Conservation (phyloP, 2,797 vertebrate species). For the Sebastes melanostomus region DNA sequence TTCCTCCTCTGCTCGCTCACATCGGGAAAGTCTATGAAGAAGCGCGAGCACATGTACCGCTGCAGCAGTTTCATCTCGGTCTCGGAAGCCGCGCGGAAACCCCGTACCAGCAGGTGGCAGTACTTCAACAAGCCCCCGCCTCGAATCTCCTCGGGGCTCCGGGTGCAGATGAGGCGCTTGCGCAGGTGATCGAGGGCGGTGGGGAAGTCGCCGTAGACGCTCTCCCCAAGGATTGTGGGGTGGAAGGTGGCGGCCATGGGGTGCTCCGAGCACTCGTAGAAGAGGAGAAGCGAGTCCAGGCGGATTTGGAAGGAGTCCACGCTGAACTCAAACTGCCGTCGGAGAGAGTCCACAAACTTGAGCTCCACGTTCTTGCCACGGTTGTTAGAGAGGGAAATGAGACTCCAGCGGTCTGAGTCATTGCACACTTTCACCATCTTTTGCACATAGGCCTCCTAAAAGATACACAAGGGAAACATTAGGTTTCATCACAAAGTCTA, state of each 20-base stretch:
- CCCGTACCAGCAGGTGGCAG: slow-evolving; percentile 97
- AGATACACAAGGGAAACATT: slow-evolving; percentile 46
- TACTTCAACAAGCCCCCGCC: slow-evolving; percentile 98
- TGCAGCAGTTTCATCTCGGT: slow-evolving; percentile 93
- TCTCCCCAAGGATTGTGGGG: slow-evolving; percentile 96
- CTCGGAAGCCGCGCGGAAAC: slow-evolving; percentile 90
- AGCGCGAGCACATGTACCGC: slow-evolving; percentile 99
- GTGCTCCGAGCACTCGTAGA: slow-evolving; percentile 98
- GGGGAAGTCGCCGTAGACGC: slow-evolving; percentile 95
- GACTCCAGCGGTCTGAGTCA: slow-evolving; percentile 98
- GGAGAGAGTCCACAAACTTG: slow-evolving; percentile 98
- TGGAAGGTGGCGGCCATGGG: slow-evolving; percentile 96
- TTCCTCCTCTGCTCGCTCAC: slow-evolving; percentile 92
- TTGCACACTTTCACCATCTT: slow-evolving; percentile 99
- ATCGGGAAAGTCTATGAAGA: slow-evolving; percentile 99
- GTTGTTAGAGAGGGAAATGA: slow-evolving; percentile 99
- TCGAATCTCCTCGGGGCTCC: slow-evolving; percentile 96
- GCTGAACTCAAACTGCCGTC: slow-evolving; percentile 98
- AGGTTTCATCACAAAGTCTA: neutral
- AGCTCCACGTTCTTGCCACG: slow-evolving; percentile 98
- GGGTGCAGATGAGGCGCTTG: slow-evolving; percentile 92
- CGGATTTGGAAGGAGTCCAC: slow-evolving; percentile 99
- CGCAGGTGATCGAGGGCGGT: slow-evolving; percentile 96
- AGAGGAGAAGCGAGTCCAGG: slow-evolving; percentile 97
- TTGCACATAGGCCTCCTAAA: slow-evolving; percentile 97